These are phyloP conservation scores for Athene cunicularia DNA, from an alignment of 2,113 vertebrate species.

Conservation along the genomic window DNA sequence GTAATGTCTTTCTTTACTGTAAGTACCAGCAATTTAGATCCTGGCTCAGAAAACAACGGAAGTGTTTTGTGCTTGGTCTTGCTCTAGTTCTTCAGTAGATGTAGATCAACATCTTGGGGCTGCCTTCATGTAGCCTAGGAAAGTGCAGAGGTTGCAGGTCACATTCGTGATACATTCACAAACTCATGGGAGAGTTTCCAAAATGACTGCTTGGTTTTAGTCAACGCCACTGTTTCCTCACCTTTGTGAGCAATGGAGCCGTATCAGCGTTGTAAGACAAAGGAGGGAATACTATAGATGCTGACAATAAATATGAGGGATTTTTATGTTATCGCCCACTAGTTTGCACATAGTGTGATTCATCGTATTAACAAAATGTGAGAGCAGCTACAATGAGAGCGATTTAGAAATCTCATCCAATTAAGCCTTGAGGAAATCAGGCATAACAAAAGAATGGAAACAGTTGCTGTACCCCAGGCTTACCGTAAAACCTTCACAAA, in stretches of 20 bases:
- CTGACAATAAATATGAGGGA: not conserved
- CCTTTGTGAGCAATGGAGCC: not conserved
- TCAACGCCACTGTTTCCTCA: not conserved
- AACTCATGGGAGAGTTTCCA: not conserved
- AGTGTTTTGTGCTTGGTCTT: not conserved
- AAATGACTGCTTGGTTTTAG: not conserved
- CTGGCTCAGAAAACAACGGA: not conserved
- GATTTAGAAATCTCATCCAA: not conserved
- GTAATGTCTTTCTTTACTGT: not conserved
- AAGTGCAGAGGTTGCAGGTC: not conserved
- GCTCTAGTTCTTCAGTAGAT: not conserved
- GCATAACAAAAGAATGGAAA: not conserved
- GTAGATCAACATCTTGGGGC: not conserved
- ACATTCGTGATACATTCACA: fast-evolving
- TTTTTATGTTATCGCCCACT: not conserved
- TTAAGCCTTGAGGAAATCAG: not conserved
- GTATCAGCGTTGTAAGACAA: not conserved
- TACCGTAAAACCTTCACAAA: not conserved
- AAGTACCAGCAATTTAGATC: not conserved
- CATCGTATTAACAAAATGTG: not conserved
- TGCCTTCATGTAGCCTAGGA: not conserved
- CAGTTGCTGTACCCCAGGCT: not conserved
- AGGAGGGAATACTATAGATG: not conserved
- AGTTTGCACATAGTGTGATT: not conserved
- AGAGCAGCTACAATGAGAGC: not conserved